Evolutionary conservation across 2,113 vertebrate genomes (phyloP), one percentile per base, ranked within the genome.

Genomic region (Syngnathus floridae): DNA sequence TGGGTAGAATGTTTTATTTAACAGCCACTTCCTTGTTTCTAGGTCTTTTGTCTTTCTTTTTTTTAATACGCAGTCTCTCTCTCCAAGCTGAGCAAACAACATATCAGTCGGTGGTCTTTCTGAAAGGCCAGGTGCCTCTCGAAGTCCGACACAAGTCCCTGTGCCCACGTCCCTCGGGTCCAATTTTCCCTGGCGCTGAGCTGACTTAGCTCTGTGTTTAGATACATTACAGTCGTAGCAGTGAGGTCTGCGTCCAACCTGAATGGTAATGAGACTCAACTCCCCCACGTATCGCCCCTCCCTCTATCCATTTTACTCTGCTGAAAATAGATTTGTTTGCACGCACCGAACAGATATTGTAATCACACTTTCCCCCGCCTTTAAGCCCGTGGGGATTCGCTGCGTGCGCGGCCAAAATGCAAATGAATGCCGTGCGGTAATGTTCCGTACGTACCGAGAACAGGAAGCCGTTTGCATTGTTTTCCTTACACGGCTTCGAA

Each of bases 101-200:
- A 12, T 9, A 12, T 2, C 48, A 48, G 63, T 65, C 79, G 75
- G 74, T 85, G 76, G 82, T 79, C 76, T 77, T 67, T 73, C 45
- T 58, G 70, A 81, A 83, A 83, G 70, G 82, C 74, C 84, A 86
- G 83, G 79, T 85, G 21, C 57, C 77, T 71, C 71, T 83, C 82
- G 72, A 88, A 84, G 83, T 83, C 69, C 72, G 74, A 85, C 82
- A 85, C 82, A 82, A 87, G 82, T 86, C 80, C 80, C 74, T 48
- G 36, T 43, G 64, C 49, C 57, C 62, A 63, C 56, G 26, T 79
- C 84, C 84, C 85, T 48, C 59, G 82, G 75, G 87, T 71, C 86
- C 83, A 87, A 87, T 89, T 89, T 83, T 80, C 54, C 76, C 73
- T 62, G 19, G 70, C 70, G 65, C 70, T 81, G 80, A 69, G 72